phyloP scores from a whole-genome alignment of 2,113 vertebrate species.

The Scortum barcoo region DNA sequence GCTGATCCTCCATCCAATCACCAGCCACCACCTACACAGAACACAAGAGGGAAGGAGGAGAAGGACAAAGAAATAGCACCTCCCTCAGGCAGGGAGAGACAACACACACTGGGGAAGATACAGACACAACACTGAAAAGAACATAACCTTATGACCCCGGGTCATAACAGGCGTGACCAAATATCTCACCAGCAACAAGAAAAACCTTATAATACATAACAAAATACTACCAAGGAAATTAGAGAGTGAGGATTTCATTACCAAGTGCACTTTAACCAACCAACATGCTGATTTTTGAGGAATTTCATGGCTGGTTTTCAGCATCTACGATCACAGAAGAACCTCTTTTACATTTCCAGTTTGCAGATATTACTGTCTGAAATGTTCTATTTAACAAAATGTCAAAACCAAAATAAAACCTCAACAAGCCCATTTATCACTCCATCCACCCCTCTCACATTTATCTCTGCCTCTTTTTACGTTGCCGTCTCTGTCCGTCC shows the following conservation, averaged over 20 bases:
- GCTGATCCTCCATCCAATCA: too few relatives aligned
- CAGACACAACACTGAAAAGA: too few relatives aligned
- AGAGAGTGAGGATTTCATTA: not conserved
- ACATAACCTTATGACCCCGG: too few relatives aligned
- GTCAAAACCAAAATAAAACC: constrained; percentile 16
- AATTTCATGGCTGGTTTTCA: not conserved
- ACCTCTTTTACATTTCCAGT: not conserved
- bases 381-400: constrained; percentile 39
- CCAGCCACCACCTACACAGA: too few relatives aligned
- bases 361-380: constrained; percentile 7
- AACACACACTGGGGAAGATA: too few relatives aligned
- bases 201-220: not conserved
- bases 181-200: too few relatives aligned
- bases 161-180: too few relatives aligned
- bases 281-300: not conserved
- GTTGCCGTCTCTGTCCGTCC: not conserved
- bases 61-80: too few relatives aligned
- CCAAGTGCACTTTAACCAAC: not conserved
- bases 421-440: constrained; percentile 27
- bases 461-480: constrained; percentile 16
- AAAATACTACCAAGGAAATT: not conserved
- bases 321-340: not conserved
- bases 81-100: too few relatives aligned
- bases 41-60: too few relatives aligned
- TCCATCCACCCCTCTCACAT: not conserved